A percentile compares a stretch with the other conserved stretches of the same genome.
phyloP scores from a whole-genome alignment of 2,113 vertebrate species.

The Cheilinus undulatus region DNA sequence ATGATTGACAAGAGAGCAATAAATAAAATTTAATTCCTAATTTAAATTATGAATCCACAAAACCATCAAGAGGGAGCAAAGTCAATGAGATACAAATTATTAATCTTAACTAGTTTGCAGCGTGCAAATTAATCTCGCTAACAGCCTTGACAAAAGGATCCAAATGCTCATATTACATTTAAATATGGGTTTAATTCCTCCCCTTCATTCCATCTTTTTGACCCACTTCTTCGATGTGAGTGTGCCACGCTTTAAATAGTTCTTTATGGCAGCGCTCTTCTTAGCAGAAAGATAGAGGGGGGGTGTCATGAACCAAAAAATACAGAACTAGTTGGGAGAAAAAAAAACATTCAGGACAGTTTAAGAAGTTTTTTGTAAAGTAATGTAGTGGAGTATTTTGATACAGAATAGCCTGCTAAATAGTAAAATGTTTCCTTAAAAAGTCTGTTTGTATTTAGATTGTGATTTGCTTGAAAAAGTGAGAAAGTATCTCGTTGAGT shows the following conservation, averaged over 20 bases:
- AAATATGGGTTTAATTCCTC: conserved; percentile 70
- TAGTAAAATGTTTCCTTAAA: neutral
- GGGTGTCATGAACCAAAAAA: conserved; percentile 34
- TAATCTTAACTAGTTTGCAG: conserved; percentile 47
- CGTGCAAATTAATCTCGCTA: conserved; percentile 55
- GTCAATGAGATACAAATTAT: conserved; percentile 37
- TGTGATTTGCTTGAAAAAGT: too few relatives aligned
- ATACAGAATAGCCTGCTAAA: neutral
- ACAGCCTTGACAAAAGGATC: conserved; percentile 53
- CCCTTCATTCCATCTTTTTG: conserved; percentile 75
- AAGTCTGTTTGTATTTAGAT: too few relatives aligned
- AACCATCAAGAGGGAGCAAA: conserved; percentile 40
- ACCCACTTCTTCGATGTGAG: conserved; percentile 76
- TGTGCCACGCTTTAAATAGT: conserved; percentile 81
- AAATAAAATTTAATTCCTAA: conserved; percentile 37
- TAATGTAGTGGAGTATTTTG: neutral
- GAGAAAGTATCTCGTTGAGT: too few relatives aligned
- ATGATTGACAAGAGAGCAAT: conserved; percentile 39
- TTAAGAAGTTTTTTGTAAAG: conserved; percentile 14
- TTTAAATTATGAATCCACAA: conserved; percentile 19
- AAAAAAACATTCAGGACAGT: conserved; percentile 26
- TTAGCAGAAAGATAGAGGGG: conserved; percentile 43
- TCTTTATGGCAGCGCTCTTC: conserved; percentile 69
- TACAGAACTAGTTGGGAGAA: conserved; percentile 18
- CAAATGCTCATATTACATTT: conserved; percentile 64